phyloP scores from a whole-genome alignment of 2,888 invertebrate species.

The Epsilonema sp. region DNA sequence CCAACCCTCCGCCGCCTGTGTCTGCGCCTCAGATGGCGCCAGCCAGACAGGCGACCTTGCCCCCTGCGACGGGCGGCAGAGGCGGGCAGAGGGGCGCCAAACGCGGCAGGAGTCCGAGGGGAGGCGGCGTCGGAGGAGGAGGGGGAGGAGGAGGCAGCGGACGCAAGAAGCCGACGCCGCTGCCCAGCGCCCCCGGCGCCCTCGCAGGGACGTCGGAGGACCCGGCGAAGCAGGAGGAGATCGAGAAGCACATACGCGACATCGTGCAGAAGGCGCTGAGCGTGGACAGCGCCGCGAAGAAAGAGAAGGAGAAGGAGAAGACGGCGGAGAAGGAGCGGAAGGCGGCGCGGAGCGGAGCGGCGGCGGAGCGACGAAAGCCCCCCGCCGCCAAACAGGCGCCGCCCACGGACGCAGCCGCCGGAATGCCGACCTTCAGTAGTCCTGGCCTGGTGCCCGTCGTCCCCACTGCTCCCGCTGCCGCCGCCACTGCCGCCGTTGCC shows the following conservation, averaged over 20 bases:
- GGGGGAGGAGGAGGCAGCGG: neutral
- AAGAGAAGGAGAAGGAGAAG: no score
- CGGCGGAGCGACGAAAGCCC: no score
- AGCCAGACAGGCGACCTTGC: neutral
- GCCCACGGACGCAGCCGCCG: neutral
- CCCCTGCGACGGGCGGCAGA: neutral
- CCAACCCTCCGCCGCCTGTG: neutral
- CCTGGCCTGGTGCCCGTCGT: constrained; percentile 4
- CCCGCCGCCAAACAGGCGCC: no score
- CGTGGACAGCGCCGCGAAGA: constrained; percentile 13
- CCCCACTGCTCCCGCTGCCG: no score
- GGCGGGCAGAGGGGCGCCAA: no score
- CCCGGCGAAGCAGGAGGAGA: constrained; percentile 2
- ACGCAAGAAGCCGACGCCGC: neutral
- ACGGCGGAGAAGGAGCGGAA: constrained; percentile 13
- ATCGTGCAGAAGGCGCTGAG: constrained; percentile 14
- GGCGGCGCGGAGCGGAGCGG: neutral
- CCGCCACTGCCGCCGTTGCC: no score
- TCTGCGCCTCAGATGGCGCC: neutral
- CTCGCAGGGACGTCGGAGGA: neutral
- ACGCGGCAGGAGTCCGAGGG: neutral
- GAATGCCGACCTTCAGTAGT: neutral
- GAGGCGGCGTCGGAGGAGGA: no score
- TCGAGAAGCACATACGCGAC: constrained; percentile 9
- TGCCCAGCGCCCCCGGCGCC: neutral